Conservation (phyloP, 2,888 invertebrate genomes). For the Drosophila bunnanda region DNA sequence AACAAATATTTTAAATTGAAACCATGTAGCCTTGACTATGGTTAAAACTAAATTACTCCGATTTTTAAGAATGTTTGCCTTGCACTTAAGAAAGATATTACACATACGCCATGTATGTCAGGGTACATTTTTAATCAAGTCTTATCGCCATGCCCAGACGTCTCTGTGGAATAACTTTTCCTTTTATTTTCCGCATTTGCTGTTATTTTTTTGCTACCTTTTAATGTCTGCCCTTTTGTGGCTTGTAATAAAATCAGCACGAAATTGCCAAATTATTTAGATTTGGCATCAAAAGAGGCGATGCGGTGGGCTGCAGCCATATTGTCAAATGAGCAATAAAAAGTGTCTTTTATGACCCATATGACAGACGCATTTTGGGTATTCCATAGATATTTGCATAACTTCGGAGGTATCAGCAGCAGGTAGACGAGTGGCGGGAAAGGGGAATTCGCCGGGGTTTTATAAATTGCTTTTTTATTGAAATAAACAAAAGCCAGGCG, state of each 20-base stretch:
- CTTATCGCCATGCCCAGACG: slow-evolving; percentile 53
- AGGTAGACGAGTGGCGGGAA: slow-evolving; percentile 35
- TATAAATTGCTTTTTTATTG: slow-evolving; percentile 75
- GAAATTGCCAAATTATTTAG: slow-evolving; percentile 80
- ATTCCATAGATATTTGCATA: slow-evolving; percentile 56
- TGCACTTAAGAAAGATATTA: slow-evolving; percentile 32
- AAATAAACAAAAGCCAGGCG: slow-evolving; percentile 62
- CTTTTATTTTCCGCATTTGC: slow-evolving; percentile 9
- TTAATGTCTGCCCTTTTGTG: slow-evolving; percentile 71
- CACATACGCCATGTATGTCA: slow-evolving; percentile 33
- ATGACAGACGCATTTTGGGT: slow-evolving; percentile 33
- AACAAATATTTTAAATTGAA: not conserved
- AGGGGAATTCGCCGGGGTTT: slow-evolving; percentile 35
- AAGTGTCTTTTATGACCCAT: slow-evolving; percentile 71
- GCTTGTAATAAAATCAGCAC: slow-evolving; percentile 78
- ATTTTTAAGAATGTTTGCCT: slow-evolving; percentile 23
- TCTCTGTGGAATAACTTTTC: slow-evolving; percentile 6
- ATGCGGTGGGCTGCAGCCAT: slow-evolving; percentile 48
- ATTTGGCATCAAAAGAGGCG: slow-evolving; percentile 65
- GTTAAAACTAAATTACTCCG: slow-evolving; percentile 50
- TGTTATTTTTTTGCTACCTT: slow-evolving; percentile 35
- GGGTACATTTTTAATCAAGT: slow-evolving; percentile 51
- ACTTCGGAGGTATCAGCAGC: slow-evolving; percentile 30
- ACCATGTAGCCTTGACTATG: not conserved
- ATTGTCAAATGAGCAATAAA: slow-evolving; percentile 82